phyloP scores from a whole-genome alignment of 1,140 invertebrate genomes.

The Drosophila miranda region DNA sequence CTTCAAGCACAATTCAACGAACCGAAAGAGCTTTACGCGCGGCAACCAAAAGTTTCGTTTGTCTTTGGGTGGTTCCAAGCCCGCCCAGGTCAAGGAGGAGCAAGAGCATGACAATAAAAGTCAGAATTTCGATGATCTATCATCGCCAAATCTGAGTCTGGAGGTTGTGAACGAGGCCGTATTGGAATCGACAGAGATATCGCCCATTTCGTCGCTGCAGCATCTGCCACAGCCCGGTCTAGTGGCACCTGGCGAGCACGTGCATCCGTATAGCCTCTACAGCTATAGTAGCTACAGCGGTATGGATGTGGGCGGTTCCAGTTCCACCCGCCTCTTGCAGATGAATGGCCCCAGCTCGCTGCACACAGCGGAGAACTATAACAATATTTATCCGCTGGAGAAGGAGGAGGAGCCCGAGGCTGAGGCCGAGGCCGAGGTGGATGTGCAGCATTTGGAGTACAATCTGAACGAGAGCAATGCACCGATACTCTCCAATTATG shows the following conservation, averaged over 20 bases:
- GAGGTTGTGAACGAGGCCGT: conserved; percentile 73
- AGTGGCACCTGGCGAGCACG: neutral
- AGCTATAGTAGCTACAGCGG: conserved; percentile 40
- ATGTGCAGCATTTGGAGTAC: conserved; percentile 58
- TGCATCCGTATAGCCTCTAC: conserved; percentile 20
- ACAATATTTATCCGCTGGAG: conserved; percentile 52
- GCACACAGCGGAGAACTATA: conserved; percentile 59
- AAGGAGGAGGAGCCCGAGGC: conserved; percentile 29
- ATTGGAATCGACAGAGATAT: conserved; percentile 51
- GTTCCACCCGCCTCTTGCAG: conserved; percentile 35
- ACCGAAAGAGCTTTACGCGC: conserved; percentile 88
- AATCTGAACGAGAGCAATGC: conserved; percentile 76
- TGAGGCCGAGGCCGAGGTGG: conserved; percentile 8
- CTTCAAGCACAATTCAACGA: conserved; percentile 85
- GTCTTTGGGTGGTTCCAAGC: conserved; percentile 66
- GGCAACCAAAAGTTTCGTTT: conserved; percentile 79
- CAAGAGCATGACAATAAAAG: conserved; percentile 61
- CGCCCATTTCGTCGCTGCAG: conserved; percentile 53
- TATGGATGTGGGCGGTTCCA: conserved; percentile 39
- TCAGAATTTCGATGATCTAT: conserved; percentile 60
- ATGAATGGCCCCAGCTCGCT: conserved; percentile 66
- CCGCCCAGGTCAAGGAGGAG: conserved; percentile 66
- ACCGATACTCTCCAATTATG: conserved; percentile 77
- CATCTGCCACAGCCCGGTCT: neutral
- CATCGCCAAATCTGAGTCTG: conserved; percentile 70